Evolutionary conservation across 2,888 invertebrate genomes (phyloP).

Genomic region (Orthonychiurus folsomi): DNA sequence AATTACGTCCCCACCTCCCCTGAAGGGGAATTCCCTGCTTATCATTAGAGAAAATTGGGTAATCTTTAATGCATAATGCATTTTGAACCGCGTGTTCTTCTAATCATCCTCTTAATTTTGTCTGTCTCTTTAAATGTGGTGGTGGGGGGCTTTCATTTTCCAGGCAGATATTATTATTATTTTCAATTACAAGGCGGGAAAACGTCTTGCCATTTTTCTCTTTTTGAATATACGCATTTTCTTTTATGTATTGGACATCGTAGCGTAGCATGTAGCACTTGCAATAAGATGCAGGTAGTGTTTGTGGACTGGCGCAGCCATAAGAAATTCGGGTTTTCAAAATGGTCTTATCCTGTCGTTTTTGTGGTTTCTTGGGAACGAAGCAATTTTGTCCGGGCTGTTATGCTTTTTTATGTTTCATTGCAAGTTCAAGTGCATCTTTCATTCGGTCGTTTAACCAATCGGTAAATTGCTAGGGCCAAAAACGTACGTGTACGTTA

Average conservation of each 20-base stretch:
- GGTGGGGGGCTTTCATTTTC: no score
- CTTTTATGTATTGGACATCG: no score
- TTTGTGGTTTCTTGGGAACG: neutral
- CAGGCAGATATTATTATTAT: neutral
- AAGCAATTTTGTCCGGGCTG: neutral
- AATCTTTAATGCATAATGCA: constrained; percentile 14
- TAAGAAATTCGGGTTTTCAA: no score
- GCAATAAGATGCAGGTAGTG: no score
- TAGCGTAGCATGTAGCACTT: no score
- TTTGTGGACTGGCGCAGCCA: no score
- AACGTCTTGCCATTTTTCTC: no score
- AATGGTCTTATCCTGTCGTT: neutral
- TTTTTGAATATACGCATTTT: no score
- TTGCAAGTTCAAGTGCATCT: neutral
- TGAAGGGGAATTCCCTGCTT: constrained; percentile 1
- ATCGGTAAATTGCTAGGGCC: no score
- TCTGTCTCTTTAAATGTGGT: no score
- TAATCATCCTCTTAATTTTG: neutral
- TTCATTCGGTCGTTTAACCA: no score
- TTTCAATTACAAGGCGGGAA: neutral
- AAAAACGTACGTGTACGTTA: no score
- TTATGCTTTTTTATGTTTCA: neutral
- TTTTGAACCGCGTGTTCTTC: constrained; percentile 2
- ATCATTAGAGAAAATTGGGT: constrained; percentile 11
- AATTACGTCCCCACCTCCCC: neutral